phyloP scores from a whole-genome alignment of 2,888 invertebrate genomes.

The Lithophane leautieri region DNA sequence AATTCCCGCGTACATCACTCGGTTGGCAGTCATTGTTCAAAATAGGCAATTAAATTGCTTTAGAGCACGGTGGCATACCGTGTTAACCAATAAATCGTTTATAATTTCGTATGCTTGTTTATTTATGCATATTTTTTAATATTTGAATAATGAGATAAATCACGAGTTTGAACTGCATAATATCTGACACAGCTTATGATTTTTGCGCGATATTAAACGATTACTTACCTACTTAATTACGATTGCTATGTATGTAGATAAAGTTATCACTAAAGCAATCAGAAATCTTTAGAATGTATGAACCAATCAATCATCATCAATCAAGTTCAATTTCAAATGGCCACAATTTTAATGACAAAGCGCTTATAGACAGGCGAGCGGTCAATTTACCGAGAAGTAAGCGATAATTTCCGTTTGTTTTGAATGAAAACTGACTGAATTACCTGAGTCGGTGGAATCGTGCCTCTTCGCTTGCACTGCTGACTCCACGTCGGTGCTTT shows the following conservation, averaged over 20 bases:
- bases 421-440: constrained; percentile 22
- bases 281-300: constrained; percentile 27
- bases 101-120: neutral
- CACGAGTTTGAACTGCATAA: neutral
- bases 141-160: neutral
- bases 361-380: constrained; percentile 45
- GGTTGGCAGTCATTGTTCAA: constrained; percentile 31
- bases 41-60: constrained; percentile 18
- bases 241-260: neutral
- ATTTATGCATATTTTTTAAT: neutral
- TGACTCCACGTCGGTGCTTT: constrained; percentile 75
- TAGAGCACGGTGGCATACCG: neutral
- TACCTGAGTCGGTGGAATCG: constrained; percentile 81
- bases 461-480: constrained; percentile 75
- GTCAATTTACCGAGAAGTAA: constrained; percentile 40
- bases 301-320: constrained; percentile 43
- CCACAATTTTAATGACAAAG: constrained; percentile 44
- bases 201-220: neutral
- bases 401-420: constrained; percentile 39
- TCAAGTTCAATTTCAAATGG: constrained; percentile 58
- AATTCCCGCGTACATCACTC: constrained; percentile 24
- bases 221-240: neutral
- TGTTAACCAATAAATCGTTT: neutral
- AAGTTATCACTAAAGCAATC: neutral
- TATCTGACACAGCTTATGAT: neutral